A percentile compares a stretch with the other conserved stretches of the same genome.
phyloP scores from a whole-genome alignment of 2,888 invertebrate species.

The Pyrgus malvae region DNA sequence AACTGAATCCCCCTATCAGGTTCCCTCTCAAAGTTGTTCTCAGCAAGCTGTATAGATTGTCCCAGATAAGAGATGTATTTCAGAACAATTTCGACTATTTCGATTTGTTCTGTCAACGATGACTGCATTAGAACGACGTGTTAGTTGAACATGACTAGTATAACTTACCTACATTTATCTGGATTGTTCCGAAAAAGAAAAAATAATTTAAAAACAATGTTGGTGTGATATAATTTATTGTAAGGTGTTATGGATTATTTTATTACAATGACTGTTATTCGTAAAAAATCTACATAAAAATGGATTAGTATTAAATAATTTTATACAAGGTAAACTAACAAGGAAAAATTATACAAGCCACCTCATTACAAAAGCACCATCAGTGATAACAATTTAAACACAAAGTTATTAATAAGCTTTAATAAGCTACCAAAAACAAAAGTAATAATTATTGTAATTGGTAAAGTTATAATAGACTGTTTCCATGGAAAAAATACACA shows the following conservation, averaged over 20 bases:
- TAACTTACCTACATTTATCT: too few relatives aligned
- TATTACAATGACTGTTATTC: slow-evolving; percentile 6
- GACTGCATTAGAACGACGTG: too few relatives aligned
- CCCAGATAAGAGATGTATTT: too few relatives aligned
- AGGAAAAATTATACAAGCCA: slow-evolving; percentile 58
- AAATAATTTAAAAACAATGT: background rate
- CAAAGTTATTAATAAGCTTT: slow-evolving; percentile 3
- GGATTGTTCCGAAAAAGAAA: too few relatives aligned
- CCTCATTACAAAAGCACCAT: slow-evolving; percentile 66
- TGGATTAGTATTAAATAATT: background rate
- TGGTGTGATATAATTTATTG: background rate
- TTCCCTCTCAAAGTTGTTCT: too few relatives aligned
- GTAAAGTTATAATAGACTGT: background rate
- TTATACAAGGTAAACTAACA: slow-evolving; percentile 14
- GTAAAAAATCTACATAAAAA: slow-evolving; percentile 3
- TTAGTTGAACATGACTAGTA: too few relatives aligned
- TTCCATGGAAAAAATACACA: background rate
- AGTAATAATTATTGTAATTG: background rate
- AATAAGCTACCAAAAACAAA: background rate
- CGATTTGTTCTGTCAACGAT: too few relatives aligned
- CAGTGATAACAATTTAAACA: slow-evolving; percentile 31
- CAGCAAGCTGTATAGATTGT: too few relatives aligned
- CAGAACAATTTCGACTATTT: too few relatives aligned
- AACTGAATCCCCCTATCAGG: too few relatives aligned
- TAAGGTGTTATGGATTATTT: background rate